Conservation (phyloP, 2,113 vertebrate genomes). For the Ahaetulla prasina region DNA sequence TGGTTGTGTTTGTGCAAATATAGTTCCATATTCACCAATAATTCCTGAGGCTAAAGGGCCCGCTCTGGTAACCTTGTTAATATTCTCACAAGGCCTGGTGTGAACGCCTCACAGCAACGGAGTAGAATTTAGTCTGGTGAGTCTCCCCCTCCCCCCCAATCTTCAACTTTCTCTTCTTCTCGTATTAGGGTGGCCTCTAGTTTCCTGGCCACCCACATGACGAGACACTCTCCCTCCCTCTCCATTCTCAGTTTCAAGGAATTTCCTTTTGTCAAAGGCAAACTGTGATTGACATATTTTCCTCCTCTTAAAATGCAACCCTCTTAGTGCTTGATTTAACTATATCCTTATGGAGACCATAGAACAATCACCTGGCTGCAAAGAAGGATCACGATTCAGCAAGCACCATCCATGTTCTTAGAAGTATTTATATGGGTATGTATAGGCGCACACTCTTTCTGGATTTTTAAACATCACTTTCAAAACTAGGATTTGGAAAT, state of each 20-base stretch:
- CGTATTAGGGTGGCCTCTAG: constrained; percentile 75
- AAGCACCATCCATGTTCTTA: constrained; percentile 2
- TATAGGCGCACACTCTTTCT: background rate
- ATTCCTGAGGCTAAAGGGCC: constrained; percentile 83
- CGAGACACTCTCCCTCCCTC: constrained; percentile 74
- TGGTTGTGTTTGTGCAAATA: constrained; percentile 96
- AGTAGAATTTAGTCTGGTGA: constrained; percentile 77
- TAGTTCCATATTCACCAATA: constrained; percentile 96
- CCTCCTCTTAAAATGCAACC: constrained; percentile 70
- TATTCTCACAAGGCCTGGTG: constrained; percentile 82
- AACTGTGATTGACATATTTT: constrained; percentile 80
- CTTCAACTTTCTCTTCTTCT: constrained; percentile 65
- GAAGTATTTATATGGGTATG: background rate
- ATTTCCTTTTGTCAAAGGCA: constrained; percentile 81
- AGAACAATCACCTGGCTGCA: constrained; percentile 69
- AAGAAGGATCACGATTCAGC: constrained; percentile 56
- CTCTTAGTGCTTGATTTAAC: constrained; percentile 74
- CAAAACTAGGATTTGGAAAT: constrained; percentile 35
- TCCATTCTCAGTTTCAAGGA: constrained; percentile 77
- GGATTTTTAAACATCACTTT: constrained; percentile 22
- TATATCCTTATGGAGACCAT: constrained; percentile 73
- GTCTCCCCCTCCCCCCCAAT: constrained; percentile 16
- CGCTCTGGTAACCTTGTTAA: constrained; percentile 79
- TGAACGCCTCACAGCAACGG: constrained; percentile 76
- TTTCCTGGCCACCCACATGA: constrained; percentile 89